Evolutionary conservation across 2,113 vertebrate genomes (phyloP).

Genomic region (Epinephelus moara): DNA sequence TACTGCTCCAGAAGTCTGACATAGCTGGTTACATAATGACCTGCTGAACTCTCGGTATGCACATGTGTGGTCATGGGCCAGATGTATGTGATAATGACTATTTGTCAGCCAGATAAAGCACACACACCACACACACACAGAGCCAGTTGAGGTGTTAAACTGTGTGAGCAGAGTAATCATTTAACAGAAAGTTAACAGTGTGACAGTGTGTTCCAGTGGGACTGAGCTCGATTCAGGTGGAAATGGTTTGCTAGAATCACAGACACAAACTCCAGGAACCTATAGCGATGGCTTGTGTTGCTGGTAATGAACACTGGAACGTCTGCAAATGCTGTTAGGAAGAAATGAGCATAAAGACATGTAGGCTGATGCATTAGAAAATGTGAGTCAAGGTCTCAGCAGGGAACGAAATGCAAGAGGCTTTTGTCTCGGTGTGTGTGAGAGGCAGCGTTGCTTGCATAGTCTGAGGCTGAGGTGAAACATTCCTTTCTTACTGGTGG

Average conservation of each 20-base stretch:
- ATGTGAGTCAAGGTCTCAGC: constrained; percentile 30
- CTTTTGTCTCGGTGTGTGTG: constrained; percentile 7
- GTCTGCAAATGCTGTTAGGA: constrained; percentile 22
- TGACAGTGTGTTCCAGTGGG: constrained; percentile 30
- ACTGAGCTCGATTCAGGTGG: constrained; percentile 37
- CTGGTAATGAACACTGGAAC: constrained; percentile 1
- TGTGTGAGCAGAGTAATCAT: constrained; percentile 5
- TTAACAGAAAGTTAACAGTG: constrained; percentile 34
- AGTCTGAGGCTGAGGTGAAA: constrained; percentile 21
- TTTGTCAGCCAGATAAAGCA: constrained; percentile 49
- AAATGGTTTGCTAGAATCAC: constrained; percentile 20
- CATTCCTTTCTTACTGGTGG: constrained; percentile 43
- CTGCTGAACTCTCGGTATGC: constrained; percentile 31
- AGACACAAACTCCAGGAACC: constrained; percentile 9
- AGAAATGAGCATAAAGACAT: constrained; percentile 22
- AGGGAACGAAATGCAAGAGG: constrained; percentile 26
- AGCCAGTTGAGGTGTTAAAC: constrained; percentile 13
- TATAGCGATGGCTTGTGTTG: constrained; percentile 3
- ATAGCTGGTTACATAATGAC: constrained; percentile 39
- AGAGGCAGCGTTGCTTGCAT: constrained; percentile 1
- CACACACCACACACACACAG: constrained; percentile 11
- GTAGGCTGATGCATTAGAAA: constrained; percentile 14
- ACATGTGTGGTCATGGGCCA: constrained; percentile 25
- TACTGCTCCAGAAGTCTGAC: constrained; percentile 47
- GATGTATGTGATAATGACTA: constrained; percentile 3